Conservation (phyloP, 2,888 invertebrate species). For the Lacanobia oleracea region DNA sequence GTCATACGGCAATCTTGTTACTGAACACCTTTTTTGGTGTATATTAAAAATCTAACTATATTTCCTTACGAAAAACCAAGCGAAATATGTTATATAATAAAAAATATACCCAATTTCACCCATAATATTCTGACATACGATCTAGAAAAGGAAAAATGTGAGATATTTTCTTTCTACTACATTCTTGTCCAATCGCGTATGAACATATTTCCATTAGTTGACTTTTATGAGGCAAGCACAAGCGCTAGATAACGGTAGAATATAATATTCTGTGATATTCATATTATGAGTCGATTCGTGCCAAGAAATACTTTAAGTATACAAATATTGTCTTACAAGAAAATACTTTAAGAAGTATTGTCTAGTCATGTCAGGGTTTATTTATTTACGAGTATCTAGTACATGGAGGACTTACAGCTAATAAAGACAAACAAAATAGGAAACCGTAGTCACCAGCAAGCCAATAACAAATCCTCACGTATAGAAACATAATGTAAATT, state of each 20-base stretch:
- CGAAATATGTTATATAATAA: no score
- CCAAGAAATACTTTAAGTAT: no score
- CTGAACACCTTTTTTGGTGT: no score
- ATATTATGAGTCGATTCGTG: conserved; percentile 16
- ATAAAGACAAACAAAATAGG: no score
- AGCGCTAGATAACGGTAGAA: conserved; percentile 30
- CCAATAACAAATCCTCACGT: no score
- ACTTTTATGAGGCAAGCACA: conserved; percentile 25
- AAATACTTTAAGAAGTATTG: background rate
- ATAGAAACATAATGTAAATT: no score
- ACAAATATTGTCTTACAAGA: conserved; percentile 7
- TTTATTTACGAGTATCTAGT: no score
- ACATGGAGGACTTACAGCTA: no score
- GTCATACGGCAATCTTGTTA: no score
- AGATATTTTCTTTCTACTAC: conserved; percentile 13
- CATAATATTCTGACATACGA: background rate
- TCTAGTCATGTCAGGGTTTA: background rate
- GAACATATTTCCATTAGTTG: conserved; percentile 37
- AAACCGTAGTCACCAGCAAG: no score
- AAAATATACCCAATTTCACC: background rate
- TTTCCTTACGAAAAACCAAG: no score
- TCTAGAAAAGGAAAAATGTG: background rate
- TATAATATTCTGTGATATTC: conserved; percentile 31
- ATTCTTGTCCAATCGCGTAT: conserved; percentile 32
- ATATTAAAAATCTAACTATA: no score